Evolutionary conservation across 2,113 vertebrate species (phyloP).

Genomic region (Phoenicopterus ruber): DNA sequence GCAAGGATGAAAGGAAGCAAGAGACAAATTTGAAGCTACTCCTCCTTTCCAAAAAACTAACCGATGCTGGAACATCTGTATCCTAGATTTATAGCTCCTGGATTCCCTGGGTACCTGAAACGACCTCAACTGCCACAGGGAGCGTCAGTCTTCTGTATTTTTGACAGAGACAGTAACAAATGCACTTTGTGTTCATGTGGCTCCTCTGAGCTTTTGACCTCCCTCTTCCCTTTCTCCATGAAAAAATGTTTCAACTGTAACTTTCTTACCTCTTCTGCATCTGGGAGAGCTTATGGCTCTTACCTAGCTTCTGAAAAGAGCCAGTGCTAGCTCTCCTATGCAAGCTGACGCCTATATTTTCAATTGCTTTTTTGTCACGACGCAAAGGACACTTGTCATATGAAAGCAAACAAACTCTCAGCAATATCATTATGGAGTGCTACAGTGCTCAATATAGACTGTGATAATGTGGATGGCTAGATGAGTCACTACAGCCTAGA

Average conservation of each 20-base stretch:
- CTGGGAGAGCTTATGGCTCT: background rate
- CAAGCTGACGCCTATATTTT: background rate
- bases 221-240: rapidly evolving
- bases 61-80: background rate
- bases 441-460: background rate
- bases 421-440: background rate
- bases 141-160: background rate
- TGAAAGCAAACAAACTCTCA: background rate
- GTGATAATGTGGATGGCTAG: background rate
- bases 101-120: background rate
- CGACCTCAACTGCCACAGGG: background rate
- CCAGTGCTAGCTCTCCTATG: background rate
- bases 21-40: background rate
- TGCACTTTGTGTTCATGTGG: background rate
- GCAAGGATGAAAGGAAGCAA: background rate
- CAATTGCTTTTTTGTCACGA: background rate
- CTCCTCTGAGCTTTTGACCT: background rate
- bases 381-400: background rate
- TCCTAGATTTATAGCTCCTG: background rate
- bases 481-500: background rate
- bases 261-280: background rate
- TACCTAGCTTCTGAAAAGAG: background rate
- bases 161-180: background rate
- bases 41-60: background rate
- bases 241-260: background rate